phyloP scores from a whole-genome alignment of 2,797 vertebrate genomes.

The Pristis pectinata region DNA sequence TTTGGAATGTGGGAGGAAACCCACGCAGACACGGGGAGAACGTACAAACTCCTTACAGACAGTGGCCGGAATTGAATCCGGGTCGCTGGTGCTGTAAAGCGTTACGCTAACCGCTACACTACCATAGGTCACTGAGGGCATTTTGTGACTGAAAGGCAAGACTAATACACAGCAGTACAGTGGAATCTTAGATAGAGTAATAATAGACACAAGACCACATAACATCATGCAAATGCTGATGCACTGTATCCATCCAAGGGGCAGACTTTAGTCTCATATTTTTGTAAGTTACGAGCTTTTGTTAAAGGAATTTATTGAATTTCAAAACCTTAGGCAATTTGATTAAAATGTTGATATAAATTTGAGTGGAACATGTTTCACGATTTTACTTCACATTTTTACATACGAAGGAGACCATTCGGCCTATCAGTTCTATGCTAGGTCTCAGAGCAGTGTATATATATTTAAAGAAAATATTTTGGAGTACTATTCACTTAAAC shows the following conservation, averaged over 20 bases:
- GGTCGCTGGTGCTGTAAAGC: too few species aligned
- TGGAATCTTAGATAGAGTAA: not conserved
- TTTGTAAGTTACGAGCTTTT: not conserved
- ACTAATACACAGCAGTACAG: not conserved
- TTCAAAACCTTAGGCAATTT: not conserved
- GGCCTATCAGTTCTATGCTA: too few species aligned
- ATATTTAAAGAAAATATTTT: not conserved
- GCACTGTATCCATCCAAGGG: not conserved
- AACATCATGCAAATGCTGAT: not conserved
- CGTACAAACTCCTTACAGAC: too few species aligned
- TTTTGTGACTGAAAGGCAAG: slow-evolving; percentile 17
- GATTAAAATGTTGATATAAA: not conserved
- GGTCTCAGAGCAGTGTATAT: not conserved
- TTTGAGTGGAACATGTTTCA: not conserved
- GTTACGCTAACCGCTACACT: too few species aligned
- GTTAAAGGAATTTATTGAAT: not conserved
- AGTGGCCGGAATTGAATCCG: too few species aligned
- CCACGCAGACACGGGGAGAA: too few species aligned
- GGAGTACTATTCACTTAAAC: not conserved
- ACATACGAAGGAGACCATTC: too few species aligned
- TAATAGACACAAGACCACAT: not conserved
- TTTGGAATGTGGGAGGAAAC: too few species aligned
- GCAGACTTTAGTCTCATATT: not conserved
- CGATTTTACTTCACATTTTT: too few species aligned
- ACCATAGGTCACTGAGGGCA: not conserved